Conservation (phyloP, 2,113 vertebrate species). For the Corythornis cristatus region DNA sequence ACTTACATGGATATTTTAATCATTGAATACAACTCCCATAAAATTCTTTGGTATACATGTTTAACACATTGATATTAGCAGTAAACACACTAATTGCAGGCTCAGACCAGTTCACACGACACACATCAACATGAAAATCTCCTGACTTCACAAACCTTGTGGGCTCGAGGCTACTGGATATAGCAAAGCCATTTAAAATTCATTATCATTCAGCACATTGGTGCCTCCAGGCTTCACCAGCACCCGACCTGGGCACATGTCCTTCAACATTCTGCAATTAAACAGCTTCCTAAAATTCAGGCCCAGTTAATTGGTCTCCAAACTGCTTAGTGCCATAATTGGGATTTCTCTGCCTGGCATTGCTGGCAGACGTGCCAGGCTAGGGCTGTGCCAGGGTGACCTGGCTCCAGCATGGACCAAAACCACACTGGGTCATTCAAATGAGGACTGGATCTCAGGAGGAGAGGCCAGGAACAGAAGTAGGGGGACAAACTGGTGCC, state of each 20-base stretch:
- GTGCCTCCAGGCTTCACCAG: not conserved
- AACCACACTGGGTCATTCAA: accelerated
- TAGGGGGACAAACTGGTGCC: accelerated
- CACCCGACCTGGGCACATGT: accelerated
- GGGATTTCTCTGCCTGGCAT: accelerated
- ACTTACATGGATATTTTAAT: accelerated
- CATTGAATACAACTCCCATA: no score
- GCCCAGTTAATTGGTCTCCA: not conserved
- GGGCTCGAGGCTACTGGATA: not conserved
- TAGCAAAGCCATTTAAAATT: not conserved
- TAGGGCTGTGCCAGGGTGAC: not conserved
- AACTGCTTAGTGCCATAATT: not conserved
- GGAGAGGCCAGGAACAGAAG: not conserved
- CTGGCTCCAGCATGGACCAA: accelerated
- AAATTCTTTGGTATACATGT: accelerated
- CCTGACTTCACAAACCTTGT: not conserved
- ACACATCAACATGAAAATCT: not conserved
- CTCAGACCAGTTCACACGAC: not conserved
- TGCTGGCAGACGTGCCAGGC: not conserved
- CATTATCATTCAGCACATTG: accelerated
- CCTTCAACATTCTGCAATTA: not conserved
- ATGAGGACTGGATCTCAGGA: accelerated
- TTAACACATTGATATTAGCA: not conserved
- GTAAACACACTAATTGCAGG: not conserved
- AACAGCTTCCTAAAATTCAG: not conserved